Conservation (phyloP, 2,888 invertebrate genomes). For the Meiosimyza platycephala region DNA sequence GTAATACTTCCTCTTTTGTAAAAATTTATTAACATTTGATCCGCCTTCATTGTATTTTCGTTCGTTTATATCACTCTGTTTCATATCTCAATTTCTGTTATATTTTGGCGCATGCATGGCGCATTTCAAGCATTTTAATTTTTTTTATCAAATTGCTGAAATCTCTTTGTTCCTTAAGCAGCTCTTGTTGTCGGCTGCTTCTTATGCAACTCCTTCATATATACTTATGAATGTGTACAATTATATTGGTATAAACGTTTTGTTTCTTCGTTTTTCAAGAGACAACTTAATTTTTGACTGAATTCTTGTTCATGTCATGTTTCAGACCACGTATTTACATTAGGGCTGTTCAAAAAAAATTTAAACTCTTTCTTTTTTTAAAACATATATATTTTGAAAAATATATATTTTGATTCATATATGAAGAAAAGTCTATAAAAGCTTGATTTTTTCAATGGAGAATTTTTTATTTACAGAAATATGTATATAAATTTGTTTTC, state of each 20-base stretch:
- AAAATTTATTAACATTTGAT: background rate
- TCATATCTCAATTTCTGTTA: background rate
- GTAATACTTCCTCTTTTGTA: conserved; percentile 8
- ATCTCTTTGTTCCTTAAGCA: conserved; percentile 30
- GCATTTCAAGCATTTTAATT: conserved; percentile 27
- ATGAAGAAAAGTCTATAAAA: no score
- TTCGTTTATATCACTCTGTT: background rate
- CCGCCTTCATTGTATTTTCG: background rate
- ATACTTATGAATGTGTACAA: background rate
- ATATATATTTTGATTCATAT: no score
- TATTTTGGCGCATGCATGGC: conserved; percentile 14
- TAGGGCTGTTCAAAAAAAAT: no score
- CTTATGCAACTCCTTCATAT: background rate
- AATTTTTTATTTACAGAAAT: no score
- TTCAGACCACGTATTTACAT: background rate
- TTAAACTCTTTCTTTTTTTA: no score
- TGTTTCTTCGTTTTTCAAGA: background rate
- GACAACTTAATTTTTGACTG: conserved; percentile 24
- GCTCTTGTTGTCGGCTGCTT: background rate
- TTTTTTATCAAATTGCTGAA: conserved; percentile 24
- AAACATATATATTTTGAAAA: no score
- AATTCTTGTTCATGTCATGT: background rate
- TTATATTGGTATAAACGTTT: background rate
- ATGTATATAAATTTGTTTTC: no score
- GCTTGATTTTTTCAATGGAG: no score